phyloP scores from a whole-genome alignment of 2,113 vertebrate genomes.

The Cyprinodon variegatus region DNA sequence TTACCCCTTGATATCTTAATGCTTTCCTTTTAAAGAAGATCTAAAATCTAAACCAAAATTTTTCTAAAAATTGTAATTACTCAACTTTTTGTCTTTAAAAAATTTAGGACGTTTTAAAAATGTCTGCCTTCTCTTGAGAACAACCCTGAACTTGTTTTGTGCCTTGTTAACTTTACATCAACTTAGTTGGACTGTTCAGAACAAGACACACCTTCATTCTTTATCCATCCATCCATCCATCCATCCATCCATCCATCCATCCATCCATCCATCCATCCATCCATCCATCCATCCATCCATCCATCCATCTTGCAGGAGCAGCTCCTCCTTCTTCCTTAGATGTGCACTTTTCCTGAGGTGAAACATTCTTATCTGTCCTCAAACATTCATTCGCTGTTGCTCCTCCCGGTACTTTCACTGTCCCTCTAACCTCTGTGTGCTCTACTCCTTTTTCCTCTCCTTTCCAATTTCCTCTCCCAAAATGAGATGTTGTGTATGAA shows the following conservation, averaged over 20 bases:
- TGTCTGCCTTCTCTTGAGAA: not conserved
- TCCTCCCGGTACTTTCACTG: constrained; percentile 38
- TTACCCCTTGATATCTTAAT: no score
- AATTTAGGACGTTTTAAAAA: not conserved
- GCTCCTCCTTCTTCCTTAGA: constrained; percentile 37
- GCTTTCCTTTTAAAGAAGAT: no score
- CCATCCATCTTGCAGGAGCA: not conserved
- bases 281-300: not conserved
- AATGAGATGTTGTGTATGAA: constrained; percentile 73
- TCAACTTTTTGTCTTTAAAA: not conserved
- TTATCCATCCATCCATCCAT: not conserved
- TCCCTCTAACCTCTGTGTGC: constrained; percentile 53
- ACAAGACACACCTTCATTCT: no score
- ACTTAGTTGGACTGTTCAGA: no score
- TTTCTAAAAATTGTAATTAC: not conserved
- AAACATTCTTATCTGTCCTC: constrained; percentile 50
- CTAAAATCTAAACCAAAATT: no score
- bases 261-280: not conserved
- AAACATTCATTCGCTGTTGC: constrained; percentile 42
- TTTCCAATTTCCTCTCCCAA: constrained; percentile 75
- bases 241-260: not conserved
- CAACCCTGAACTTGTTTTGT: no score
- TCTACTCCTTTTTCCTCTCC: constrained; percentile 68
- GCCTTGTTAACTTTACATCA: no score
- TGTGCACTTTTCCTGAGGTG: constrained; percentile 30